Evolutionary conservation across 1,140 invertebrate genomes (phyloP), one percentile per base, ranked within the genome.

Genomic region (Centruroides vittatus): DNA sequence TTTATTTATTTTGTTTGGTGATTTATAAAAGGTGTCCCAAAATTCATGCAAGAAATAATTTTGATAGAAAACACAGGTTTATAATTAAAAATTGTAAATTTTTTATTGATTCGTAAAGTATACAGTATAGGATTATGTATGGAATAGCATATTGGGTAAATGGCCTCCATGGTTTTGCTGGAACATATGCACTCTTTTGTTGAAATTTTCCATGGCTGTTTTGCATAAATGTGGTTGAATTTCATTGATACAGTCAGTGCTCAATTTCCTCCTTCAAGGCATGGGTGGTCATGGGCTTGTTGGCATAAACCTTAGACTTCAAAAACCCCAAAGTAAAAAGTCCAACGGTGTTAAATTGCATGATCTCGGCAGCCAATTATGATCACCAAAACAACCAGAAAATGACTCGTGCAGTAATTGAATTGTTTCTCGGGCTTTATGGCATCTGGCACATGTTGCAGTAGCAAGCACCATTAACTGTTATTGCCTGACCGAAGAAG

Each of bases 171-270:
- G 5, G 57, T 5, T 58, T 58, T 58, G 57, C 47, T 58, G 57
- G 57, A 4, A 47, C 57, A 54, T 58, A 7, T 12, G 50, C 50
- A 50, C 50, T 58, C 57, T 53, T 58, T 58, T 49, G 57, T 50
- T 23, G 23, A 23, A 23, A 23, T 23, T 23, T 23, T 23, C 23
- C 23, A 2, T 23, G 23, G 2, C 23, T 36, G 57, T 47, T 59
- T 59, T 60, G 12, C 54, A 36, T 59, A 58, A 60, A 58, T 61
- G 57, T 61, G 55, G 23, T 57, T 58, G 59, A 61, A 61, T 61
- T 61, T 61, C 3, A 54, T 35, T 58, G 60, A 61, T 61, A 36
- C 23, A 23, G 60, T 1, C 23, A 23, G 60, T 1, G 47, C 47
- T 61, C 23, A 60, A 59, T 61, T 58, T 61, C 60, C 57, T 61